Conservation (phyloP, 2,888 invertebrate species). For the Ommatoiulus sabulosus region DNA sequence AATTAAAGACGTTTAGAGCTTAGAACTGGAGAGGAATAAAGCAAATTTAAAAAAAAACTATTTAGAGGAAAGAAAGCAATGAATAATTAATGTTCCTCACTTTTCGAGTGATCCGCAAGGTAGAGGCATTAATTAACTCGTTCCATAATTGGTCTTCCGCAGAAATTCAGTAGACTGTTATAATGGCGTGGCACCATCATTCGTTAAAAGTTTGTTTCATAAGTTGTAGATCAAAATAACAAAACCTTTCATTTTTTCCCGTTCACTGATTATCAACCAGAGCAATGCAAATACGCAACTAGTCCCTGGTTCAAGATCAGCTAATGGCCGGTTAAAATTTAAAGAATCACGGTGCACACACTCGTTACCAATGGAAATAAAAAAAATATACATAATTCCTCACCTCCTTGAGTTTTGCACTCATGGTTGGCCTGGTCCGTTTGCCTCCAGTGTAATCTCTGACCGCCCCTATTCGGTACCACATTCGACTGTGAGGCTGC, state of each 20-base stretch:
- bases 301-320: background rate
- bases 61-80: background rate
- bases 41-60: background rate
- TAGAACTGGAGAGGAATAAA: background rate
- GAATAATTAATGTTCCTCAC: constrained; percentile 21
- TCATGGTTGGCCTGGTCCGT: constrained; percentile 69
- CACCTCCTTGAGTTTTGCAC: constrained; percentile 70
- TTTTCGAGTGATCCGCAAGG: background rate
- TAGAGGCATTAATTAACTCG: background rate
- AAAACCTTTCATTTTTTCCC: too few relatives aligned
- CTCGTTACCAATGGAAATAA: background rate
- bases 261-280: too few relatives aligned
- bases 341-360: background rate
- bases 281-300: background rate
- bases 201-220: background rate
- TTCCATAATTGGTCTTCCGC: background rate
- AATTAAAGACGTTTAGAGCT: background rate
- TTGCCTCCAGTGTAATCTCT: constrained; percentile 70
- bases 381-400: background rate
- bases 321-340: background rate
- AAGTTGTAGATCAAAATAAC: too few relatives aligned
- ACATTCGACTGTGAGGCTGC: constrained; percentile 71
- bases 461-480: constrained; percentile 74
- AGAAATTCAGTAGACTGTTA: background rate
- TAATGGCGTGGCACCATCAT: background rate